These are phyloP conservation scores for Macroteleia sp. DNA, from an alignment of 2,888 invertebrate species.

Conservation along the genomic window DNA sequence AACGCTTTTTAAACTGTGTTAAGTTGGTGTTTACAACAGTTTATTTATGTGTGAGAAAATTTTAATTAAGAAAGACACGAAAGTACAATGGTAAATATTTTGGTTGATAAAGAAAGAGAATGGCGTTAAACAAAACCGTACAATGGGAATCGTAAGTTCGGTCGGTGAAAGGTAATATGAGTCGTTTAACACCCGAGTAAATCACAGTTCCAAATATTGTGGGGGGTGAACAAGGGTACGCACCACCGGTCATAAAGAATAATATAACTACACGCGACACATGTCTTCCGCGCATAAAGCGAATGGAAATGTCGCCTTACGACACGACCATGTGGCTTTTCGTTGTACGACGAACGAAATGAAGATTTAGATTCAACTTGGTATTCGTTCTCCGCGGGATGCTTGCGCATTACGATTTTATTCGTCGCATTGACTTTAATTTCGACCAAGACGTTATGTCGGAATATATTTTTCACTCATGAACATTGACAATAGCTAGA, in stretches of 20 bases:
- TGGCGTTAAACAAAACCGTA: constrained; percentile 51
- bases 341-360: constrained; percentile 69
- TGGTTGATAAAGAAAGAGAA: constrained; percentile 46
- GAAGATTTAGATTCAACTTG: constrained; percentile 79
- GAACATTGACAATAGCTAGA: constrained; percentile 48
- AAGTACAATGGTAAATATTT: constrained; percentile 54
- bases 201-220: constrained; percentile 81
- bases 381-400: constrained; percentile 66
- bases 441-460: constrained; percentile 39
- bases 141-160: constrained; percentile 60
- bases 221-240: constrained; percentile 71
- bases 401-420: constrained; percentile 58
- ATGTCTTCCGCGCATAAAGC: constrained; percentile 78
- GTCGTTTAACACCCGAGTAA: constrained; percentile 81
- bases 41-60: no score
- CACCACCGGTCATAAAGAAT: constrained; percentile 81
- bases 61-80: constrained; percentile 26
- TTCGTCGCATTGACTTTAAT: constrained; percentile 48
- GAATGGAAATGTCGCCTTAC: constrained; percentile 58
- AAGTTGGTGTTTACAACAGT: no score
- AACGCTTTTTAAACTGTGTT: no score
- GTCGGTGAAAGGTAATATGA: constrained; percentile 68
- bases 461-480: constrained; percentile 44
- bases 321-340: constrained; percentile 60
- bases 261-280: constrained; percentile 83